Evolutionary conservation across 2,113 vertebrate genomes (phyloP).

Genomic region (Urocitellus parryii): DNA sequence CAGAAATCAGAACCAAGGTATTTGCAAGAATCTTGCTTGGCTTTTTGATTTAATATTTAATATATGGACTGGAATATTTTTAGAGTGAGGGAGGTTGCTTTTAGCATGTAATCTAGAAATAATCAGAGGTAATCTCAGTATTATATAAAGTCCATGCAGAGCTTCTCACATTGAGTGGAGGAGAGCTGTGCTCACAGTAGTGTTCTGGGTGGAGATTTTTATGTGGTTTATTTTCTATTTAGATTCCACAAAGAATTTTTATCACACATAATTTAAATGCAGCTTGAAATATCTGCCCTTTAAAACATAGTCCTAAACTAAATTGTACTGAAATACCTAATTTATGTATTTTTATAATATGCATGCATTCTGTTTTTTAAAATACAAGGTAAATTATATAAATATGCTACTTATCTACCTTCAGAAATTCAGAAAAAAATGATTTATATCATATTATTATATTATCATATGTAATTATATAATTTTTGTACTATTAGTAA

Average conservation of each 20-base stretch:
- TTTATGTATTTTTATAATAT: slow-evolving; percentile 45
- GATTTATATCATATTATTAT: not conserved
- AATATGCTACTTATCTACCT: not conserved
- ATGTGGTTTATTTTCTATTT: slow-evolving; percentile 21
- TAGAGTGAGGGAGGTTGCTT: not conserved
- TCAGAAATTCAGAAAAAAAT: slow-evolving; percentile 14
- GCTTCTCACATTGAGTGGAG: slow-evolving; percentile 32
- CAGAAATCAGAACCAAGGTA: not conserved
- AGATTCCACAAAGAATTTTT: slow-evolving; percentile 2
- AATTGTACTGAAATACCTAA: slow-evolving; percentile 47
- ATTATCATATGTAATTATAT: not conserved
- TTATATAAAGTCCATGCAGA: not conserved
- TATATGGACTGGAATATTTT: slow-evolving; percentile 41
- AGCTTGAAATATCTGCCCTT: slow-evolving; percentile 43
- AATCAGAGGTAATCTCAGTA: not conserved
- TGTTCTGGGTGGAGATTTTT: not conserved
- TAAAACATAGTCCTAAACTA: slow-evolving; percentile 45
- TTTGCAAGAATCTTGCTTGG: not conserved
- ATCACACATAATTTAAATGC: slow-evolving; percentile 49
- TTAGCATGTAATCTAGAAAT: not conserved
- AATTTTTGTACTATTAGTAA: not conserved
- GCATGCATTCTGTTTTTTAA: not conserved
- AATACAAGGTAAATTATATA: not conserved
- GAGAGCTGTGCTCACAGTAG: not conserved
- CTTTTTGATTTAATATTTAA: slow-evolving; percentile 47